Base-by-base conservation (phyloP, 2,797 vertebrate genomes). In the Picus viridis region DNA sequence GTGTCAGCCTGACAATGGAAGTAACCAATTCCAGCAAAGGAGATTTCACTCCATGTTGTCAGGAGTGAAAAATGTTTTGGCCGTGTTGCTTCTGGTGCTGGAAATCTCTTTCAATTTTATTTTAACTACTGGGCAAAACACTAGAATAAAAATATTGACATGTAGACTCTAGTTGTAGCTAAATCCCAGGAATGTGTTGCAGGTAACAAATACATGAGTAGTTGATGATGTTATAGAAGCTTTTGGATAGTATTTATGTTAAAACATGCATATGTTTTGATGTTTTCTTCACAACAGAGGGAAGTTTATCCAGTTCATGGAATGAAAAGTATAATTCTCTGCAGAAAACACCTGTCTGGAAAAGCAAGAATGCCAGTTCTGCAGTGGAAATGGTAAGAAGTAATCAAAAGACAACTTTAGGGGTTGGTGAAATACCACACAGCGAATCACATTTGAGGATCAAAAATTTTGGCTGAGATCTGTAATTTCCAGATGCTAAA, bases 281-380 rank as follows among this genome's bases (percentile, higher is more conserved):
- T 94, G 7, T 82, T 77, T 82, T 77, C 39, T 85, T 83, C 94
- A 95, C 54, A 88, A 96, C 97, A 99, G 99, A 99, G 93, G 99
- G 99, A 97, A 99, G 99, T 96, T 98, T 99, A 97, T 99, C 99
- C 83, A 99, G 98, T 97, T 98, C 98, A 22, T 98, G 99, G 98
- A 99, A 99, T 98, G 99, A 99, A 96, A 99, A 99, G 92, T 99
- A 98, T 96, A 99, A 96, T 97, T 98, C 98, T 73, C 98, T 99
- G 90, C 98, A 98, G 86, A 99, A 99, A 98, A 97, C 99, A 68
- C 99, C 99, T 82, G 97, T 98, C 97, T 99, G 99, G 97, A 98
- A 99, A 96, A 98, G 98, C 97, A 98, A 98, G 83, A 99, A 98
- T 96, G 97, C 98, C 89, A 97, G 98, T 89, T 96, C 98, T 86